phyloP scores from a whole-genome alignment of 2,888 invertebrate genomes.

The Tiliacea aurago region DNA sequence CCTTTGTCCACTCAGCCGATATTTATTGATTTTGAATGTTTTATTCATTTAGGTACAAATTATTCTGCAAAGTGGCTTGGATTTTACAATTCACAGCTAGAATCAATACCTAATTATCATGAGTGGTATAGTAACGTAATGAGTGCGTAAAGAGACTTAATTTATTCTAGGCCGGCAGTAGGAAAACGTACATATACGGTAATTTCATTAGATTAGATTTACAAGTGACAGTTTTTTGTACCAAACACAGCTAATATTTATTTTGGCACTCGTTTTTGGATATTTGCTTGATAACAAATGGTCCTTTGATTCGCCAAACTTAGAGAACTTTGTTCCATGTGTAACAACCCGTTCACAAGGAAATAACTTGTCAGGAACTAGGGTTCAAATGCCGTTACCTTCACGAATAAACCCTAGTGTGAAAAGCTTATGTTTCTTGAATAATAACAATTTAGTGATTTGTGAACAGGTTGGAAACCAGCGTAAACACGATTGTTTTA shows the following conservation, averaged over 20 bases:
- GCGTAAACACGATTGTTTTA: slow-evolving; percentile 3
- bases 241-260: slow-evolving; percentile 42
- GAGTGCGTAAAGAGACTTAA: slow-evolving; percentile 21
- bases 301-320: slow-evolving; percentile 29
- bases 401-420: not conserved
- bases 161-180: slow-evolving; percentile 57
- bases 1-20: slow-evolving; percentile 48
- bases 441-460: slow-evolving; percentile 6
- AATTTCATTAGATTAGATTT: slow-evolving; percentile 18
- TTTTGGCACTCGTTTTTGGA: slow-evolving; percentile 57
- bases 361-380: slow-evolving; percentile 3
- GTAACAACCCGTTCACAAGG: not conserved
- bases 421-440: not conserved
- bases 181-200: slow-evolving; percentile 31
- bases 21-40: slow-evolving; percentile 4
- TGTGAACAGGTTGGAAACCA: slow-evolving; percentile 22
- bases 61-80: slow-evolving; percentile 6
- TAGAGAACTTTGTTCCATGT: slow-evolving; percentile 22
- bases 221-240: slow-evolving; percentile 17
- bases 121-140: slow-evolving; percentile 19
- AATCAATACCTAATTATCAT: slow-evolving; percentile 19
- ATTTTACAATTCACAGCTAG: slow-evolving; percentile 8
- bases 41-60: not conserved
- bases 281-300: slow-evolving; percentile 33
- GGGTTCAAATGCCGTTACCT: not conserved